A percentile compares a stretch with the other conserved stretches of the same genome.
phyloP scores from a whole-genome alignment of 2,797 vertebrate species.

The Sarcophilus harrisii region DNA sequence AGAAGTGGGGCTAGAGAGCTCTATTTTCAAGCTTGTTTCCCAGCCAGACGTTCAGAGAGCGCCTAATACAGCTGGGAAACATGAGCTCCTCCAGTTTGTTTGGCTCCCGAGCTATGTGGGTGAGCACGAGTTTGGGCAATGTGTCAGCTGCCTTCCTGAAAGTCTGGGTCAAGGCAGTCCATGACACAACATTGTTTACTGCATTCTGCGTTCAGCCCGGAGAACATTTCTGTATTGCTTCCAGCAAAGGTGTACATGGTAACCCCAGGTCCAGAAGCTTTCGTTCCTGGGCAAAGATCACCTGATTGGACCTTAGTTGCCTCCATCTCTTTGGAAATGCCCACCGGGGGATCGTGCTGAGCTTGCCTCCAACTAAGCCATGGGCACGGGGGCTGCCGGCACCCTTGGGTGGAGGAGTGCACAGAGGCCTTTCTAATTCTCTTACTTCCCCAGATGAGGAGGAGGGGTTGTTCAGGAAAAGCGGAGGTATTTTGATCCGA shows the following conservation, averaged over 20 bases:
- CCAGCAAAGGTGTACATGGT: constrained; percentile 72
- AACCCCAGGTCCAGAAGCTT: constrained; percentile 60
- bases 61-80: constrained; percentile 78
- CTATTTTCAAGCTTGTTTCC: constrained; percentile 57
- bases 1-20: neutral
- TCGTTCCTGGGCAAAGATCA: constrained; percentile 65
- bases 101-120: constrained; percentile 73
- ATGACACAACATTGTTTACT: constrained; percentile 74
- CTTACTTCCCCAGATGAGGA: neutral
- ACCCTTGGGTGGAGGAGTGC: neutral
- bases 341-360: constrained; percentile 34
- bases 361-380: constrained; percentile 57
- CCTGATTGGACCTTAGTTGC: constrained; percentile 60
- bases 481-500: neutral
- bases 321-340: constrained; percentile 54
- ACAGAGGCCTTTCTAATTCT: neutral
- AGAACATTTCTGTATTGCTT: constrained; percentile 55
- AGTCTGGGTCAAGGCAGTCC: constrained; percentile 81
- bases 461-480: neutral
- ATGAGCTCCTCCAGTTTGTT: constrained; percentile 67
- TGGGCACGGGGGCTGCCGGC: constrained; percentile 41
- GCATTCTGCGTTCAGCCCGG: constrained; percentile 55
- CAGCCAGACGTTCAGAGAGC: constrained; percentile 54
- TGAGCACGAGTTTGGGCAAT: constrained; percentile 74
- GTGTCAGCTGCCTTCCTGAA: constrained; percentile 80